These are phyloP conservation scores for Spilarctia lutea DNA, from an alignment of 2,888 invertebrate species.

Conservation along the genomic window DNA sequence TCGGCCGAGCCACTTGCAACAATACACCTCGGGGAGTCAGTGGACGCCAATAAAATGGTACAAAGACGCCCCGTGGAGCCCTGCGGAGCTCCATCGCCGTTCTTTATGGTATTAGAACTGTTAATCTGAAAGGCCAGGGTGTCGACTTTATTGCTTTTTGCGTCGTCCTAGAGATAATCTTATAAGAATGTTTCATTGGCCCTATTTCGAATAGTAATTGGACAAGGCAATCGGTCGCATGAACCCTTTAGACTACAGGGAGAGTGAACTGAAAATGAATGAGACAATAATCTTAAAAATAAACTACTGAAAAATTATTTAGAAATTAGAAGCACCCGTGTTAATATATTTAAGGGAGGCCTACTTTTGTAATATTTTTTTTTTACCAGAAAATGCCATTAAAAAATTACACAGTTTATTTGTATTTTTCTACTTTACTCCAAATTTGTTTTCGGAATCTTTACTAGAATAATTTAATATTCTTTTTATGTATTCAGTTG, in stretches of 20 bases:
- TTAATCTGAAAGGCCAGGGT: constrained; percentile 72
- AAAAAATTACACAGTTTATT: too few relatives aligned
- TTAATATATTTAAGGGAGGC: too few relatives aligned
- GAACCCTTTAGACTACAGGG: neutral
- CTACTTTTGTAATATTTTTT: too few relatives aligned
- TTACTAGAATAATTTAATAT: neutral
- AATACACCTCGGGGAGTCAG: constrained; percentile 68
- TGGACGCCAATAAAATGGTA: constrained; percentile 77
- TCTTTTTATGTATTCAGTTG: neutral
- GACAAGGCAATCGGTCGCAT: constrained; percentile 1
- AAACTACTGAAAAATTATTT: too few relatives aligned
- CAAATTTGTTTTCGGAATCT: neutral
- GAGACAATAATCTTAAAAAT: too few relatives aligned
- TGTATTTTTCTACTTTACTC: neutral
- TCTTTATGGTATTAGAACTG: constrained; percentile 73
- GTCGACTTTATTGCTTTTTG: constrained; percentile 73
- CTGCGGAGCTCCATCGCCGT: constrained; percentile 43
- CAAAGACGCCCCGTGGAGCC: constrained; percentile 66
- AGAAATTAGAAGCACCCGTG: too few relatives aligned
- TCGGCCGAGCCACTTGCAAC: constrained; percentile 55
- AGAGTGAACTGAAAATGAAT: neutral
- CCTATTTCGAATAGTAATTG: constrained; percentile 16
- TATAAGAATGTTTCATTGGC: constrained; percentile 31
- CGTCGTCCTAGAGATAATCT: constrained; percentile 51
- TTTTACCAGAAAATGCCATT: too few relatives aligned